Evolutionary conservation across 1,140 invertebrate species (phyloP), one percentile per base, ranked within the genome.

Genomic region (Drosophila lacertosa): DNA sequence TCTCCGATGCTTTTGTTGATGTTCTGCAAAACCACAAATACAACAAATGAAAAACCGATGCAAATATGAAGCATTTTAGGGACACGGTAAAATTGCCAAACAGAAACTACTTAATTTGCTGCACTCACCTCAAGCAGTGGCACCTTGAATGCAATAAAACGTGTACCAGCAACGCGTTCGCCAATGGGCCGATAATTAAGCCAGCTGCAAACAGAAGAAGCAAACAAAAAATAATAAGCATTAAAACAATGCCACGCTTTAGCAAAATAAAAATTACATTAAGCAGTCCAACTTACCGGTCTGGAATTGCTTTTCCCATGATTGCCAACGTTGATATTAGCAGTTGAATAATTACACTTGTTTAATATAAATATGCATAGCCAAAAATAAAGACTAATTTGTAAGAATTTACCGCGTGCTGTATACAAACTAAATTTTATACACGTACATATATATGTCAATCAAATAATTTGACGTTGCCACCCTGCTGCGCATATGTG

Each of bases 91-190:
- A 82, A 88, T 88, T 78, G 71, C 82, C 88, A 89, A 90, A 73
- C 72, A 89, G 88, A 83, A 90, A 89, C 88, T 82, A 89, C 88
- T 90, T 89, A 89, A 89, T 89, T 89, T 89, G 48, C 11, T 26
- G 4, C 44, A 92, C 94, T 93, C 91, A 96, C 95, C 91, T 93
- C 91, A 77, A 92, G 93, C 10, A 97, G 89, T n/a, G 96, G 96
- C 40, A 96, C 95, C 92, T 96, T 96, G 82, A 96, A 96, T 24
- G 95, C 93, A 72, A 96, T 92, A 54, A 96, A 94, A 64, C 94
- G 93, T 9, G 95, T 96, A 2, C 94, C 94, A 29, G 93, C 91
- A 57, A 96, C 94, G 4, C 93, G 91, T 18, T 92, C 83, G 1
- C 96, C 95, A 76, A 93, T 93, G 4, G 95, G 91, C 74, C 92